These are phyloP conservation scores for Papilio elwesi DNA, from an alignment of 2,888 invertebrate species.

Conservation along the genomic window DNA sequence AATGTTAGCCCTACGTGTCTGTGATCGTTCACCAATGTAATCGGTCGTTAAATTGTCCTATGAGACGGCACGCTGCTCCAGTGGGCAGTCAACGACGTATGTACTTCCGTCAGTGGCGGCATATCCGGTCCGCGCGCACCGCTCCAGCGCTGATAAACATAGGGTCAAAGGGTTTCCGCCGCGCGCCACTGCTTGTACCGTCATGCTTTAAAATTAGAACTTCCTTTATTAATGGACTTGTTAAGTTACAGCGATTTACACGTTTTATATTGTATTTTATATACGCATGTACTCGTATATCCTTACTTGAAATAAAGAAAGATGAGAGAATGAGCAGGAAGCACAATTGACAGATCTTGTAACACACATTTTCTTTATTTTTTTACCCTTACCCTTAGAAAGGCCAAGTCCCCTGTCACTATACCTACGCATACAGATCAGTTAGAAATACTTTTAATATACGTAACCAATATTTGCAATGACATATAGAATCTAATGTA, in stretches of 20 bases:
- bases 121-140: constrained; percentile 66
- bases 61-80: constrained; percentile 33
- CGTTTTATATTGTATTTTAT: neutral
- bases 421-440: too few species aligned
- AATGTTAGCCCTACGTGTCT: constrained; percentile 23
- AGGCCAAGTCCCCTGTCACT: too few species aligned
- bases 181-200: constrained; percentile 49
- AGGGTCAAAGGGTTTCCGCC: constrained; percentile 80
- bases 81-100: constrained; percentile 63
- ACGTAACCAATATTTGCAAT: too few species aligned
- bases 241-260: constrained; percentile 14
- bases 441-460: too few species aligned
- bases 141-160: constrained; percentile 74
- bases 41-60: constrained; percentile 37
- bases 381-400: too few species aligned
- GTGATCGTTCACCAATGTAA: constrained; percentile 20
- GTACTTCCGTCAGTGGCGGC: constrained; percentile 73
- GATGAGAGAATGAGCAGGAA: too few species aligned
- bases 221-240: constrained; percentile 17
- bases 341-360: too few species aligned
- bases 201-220: constrained; percentile 38
- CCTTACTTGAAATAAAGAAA: neutral
- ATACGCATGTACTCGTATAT: too few species aligned
- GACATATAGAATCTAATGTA: too few species aligned
- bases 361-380: too few species aligned